These are phyloP conservation scores for Abramis brama DNA, from an alignment of 2,113 vertebrate species.

Conservation along the genomic window DNA sequence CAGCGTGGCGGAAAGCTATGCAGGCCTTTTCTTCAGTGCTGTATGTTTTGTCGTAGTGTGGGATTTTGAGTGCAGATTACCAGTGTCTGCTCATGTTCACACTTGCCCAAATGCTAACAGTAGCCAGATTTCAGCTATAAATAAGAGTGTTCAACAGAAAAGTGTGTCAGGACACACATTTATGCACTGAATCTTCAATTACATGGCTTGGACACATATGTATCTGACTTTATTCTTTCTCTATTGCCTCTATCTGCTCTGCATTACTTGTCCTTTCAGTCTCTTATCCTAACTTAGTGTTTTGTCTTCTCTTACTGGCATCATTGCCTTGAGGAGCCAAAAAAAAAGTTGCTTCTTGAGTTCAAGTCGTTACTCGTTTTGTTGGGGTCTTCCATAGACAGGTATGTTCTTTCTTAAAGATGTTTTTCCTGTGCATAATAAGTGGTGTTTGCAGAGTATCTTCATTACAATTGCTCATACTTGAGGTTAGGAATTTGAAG, in stretches of 20 bases:
- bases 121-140: not conserved
- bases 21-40: not conserved
- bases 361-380: constrained; percentile 34
- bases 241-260: not conserved
- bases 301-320: not conserved
- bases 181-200: not conserved
- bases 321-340: not conserved
- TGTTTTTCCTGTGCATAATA: not conserved
- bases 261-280: not conserved
- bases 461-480: not conserved
- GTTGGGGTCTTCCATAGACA: not conserved
- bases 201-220: not conserved
- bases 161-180: not conserved
- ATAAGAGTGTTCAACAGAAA: not conserved
- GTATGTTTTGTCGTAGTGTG: constrained; percentile 2
- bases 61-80: constrained; percentile 12
- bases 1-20: not conserved
- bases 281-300: not conserved
- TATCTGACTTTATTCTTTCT: not conserved
- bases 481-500: not conserved
- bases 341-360: no score
- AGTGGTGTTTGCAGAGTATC: not conserved
- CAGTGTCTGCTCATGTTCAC: not conserved
- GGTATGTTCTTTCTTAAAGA: not conserved
- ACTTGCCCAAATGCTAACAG: not conserved